Conservation (phyloP, 2,888 invertebrate species). For the Bellardia bayeri region DNA sequence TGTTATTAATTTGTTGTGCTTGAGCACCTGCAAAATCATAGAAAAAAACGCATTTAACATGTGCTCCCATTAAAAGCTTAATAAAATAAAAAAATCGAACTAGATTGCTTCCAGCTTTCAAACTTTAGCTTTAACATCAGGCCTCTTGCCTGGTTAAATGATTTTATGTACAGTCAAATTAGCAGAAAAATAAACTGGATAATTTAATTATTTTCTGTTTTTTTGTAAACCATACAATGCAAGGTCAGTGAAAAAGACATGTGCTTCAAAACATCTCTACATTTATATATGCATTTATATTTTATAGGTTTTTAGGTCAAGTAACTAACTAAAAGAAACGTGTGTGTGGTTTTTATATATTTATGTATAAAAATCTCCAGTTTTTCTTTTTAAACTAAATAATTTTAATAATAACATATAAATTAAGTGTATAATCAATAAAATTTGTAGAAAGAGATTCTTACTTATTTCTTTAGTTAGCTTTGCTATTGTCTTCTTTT, state of each 20-base stretch:
- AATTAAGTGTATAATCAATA: neutral
- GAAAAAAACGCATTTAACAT: neutral
- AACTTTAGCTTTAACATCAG: no score
- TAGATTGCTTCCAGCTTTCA: no score
- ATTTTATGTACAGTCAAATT: neutral
- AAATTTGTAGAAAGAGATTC: neutral
- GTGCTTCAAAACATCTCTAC: neutral
- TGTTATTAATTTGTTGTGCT: conserved; percentile 45
- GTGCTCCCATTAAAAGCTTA: neutral
- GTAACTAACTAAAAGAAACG: neutral
- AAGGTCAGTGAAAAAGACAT: conserved; percentile 7
- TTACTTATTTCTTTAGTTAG: neutral
- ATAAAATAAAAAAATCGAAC: neutral
- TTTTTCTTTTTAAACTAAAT: neutral
- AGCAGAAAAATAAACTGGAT: neutral
- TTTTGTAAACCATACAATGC: neutral
- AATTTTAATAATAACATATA: neutral
- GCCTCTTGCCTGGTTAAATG: neutral
- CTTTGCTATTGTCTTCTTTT: neutral
- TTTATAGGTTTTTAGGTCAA: neutral
- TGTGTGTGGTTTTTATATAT: neutral
- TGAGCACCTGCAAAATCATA: conserved; percentile 25
- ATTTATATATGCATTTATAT: neutral
- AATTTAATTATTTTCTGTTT: neutral
- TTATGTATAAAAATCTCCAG: neutral